phyloP scores from a whole-genome alignment of 2,113 vertebrate species.

The Copsychus sechellarum region DNA sequence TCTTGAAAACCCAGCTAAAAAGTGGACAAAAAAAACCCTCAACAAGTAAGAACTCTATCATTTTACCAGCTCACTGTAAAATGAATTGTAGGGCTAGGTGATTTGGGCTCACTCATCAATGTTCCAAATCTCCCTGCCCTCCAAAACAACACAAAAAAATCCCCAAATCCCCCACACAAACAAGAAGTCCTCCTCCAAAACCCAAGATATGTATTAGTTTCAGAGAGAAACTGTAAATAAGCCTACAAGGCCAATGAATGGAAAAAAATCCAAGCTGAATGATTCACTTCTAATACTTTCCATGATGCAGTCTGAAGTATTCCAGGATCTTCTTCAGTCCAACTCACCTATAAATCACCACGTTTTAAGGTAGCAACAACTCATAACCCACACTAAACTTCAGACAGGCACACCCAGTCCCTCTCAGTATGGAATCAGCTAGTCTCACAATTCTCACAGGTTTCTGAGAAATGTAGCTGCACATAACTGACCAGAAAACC shows the following conservation, averaged over 20 bases:
- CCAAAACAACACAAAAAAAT: background rate
- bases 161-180: background rate
- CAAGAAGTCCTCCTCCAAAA: background rate
- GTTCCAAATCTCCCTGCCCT: background rate
- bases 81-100: background rate
- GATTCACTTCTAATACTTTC: background rate
- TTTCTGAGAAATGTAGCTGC: background rate
- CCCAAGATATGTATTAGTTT: background rate
- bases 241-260: background rate
- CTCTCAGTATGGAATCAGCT: background rate
- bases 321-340: background rate
- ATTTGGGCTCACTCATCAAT: background rate
- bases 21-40: background rate
- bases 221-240: background rate
- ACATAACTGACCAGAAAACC: background rate
- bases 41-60: background rate
- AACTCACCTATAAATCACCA: background rate
- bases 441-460: background rate
- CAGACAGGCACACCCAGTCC: fast-evolving
- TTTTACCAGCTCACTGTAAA: background rate
- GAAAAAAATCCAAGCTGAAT: background rate
- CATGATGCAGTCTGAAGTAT: background rate
- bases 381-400: background rate
- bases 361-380: background rate
- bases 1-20: background rate